Evolutionary conservation across 2,888 invertebrate species (phyloP), one percentile per base, ranked within the genome.

Genomic region (Heteropelma amictum): DNA sequence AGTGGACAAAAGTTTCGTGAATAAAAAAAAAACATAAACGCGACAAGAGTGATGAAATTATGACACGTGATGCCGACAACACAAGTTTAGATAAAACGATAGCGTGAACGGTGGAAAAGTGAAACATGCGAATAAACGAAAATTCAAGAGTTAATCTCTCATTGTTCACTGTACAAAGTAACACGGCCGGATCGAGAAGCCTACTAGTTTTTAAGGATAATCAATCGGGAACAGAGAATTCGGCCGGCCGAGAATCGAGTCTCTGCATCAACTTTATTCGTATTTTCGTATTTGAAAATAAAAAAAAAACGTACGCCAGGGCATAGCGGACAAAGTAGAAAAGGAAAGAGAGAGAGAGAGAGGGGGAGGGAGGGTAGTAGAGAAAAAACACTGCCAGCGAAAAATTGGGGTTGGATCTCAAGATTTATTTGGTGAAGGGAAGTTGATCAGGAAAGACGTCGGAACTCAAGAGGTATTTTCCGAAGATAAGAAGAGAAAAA

Each of bases 101-200:
- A 42, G 7, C 19, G 38, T 42, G 14, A 38, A 19, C 8, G 12
- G 38, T 40, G 7, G 21, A 38, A 14, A 45, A 45, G n/a, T 53
- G 35, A 17, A 54, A 21, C 2, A 54, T 45, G n/a, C 38, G n/a
- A 61, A 38, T 58, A 47, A 64, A 19, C 42, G n/a, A n/a, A n/a
- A n/a, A n/a, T n/a, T n/a, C n/a, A n/a, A n/a, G n/a, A n/a, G n/a
- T n/a, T n/a, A n/a, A 68, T 72, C 61, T 63, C 71, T 74, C 64
- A 75, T 72, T 69, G 75, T 79, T 76, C 68, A 76, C 60, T 79
- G 80, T 80, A 80, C 79, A 79, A 80, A 77, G 65, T 70, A 70
- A 78, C 70, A 70, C 54, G 63, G 76, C 71, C 60, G 54, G 65
- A 69, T 61, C 60, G 56, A 56, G 26, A 58, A 76, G 71, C 73